Evolutionary conservation across 1,140 invertebrate genomes (phyloP).

Genomic region (Heliconius melpomene): DNA sequence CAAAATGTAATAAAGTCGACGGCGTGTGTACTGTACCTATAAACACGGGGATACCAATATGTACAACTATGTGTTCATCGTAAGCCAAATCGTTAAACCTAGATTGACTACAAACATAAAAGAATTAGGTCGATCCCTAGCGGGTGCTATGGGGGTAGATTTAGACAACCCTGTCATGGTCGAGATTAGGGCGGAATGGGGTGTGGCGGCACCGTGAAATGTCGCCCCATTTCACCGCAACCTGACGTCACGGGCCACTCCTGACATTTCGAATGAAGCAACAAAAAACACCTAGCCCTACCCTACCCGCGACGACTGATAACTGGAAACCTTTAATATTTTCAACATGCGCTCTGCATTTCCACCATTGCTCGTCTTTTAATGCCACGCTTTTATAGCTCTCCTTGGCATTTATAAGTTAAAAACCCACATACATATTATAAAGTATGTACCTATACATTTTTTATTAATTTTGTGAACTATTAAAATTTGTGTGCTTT

Average conservation of each 20-base stretch:
- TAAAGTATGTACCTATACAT: neutral
- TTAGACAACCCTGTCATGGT: conserved; percentile 63
- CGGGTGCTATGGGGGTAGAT: conserved; percentile 51
- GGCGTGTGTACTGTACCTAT: neutral
- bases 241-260: conserved; percentile 73
- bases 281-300: conserved; percentile 65
- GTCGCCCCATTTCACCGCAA: conserved; percentile 69
- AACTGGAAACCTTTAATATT: conserved; percentile 71
- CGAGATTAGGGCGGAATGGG: conserved; percentile 73
- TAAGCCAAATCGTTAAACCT: conserved; percentile 33
- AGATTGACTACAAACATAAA: conserved; percentile 56
- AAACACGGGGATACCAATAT: conserved; percentile 1
- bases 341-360: conserved; percentile 49
- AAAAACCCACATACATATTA: neutral
- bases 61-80: conserved; percentile 4
- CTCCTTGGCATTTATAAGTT: conserved; percentile 69
- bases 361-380: neutral
- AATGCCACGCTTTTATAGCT: neutral
- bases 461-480: neutral
- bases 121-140: conserved; percentile 53
- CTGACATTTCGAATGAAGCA: conserved; percentile 73
- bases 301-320: conserved; percentile 65
- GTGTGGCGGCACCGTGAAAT: conserved; percentile 71
- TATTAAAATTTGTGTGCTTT: neutral
- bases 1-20: conserved; percentile 8